phyloP scores from a whole-genome alignment of 2,888 invertebrate species.

The Hirtodrosophila duncani region DNA sequence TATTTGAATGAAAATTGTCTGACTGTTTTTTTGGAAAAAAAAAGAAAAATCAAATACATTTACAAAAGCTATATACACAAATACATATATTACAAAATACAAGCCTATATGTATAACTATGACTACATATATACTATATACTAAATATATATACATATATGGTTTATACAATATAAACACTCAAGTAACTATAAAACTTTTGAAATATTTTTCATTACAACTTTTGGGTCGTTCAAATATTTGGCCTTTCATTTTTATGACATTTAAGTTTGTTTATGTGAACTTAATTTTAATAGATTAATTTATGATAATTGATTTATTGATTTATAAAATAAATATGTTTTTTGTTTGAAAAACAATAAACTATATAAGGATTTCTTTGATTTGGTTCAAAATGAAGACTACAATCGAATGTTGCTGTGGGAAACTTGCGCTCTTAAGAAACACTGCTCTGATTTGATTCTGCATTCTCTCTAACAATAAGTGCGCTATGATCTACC shows the following conservation, averaged over 20 bases:
- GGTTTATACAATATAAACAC: slow-evolving; percentile 31
- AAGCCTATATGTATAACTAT: slow-evolving; percentile 44
- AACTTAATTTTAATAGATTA: slow-evolving; percentile 48
- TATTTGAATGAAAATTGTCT: slow-evolving; percentile 68
- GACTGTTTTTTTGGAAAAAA: slow-evolving; percentile 71
- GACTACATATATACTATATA: slow-evolving; percentile 41
- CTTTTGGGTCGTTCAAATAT: slow-evolving; percentile 41
- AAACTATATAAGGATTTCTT: slow-evolving; percentile 3
- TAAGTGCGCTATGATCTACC: too few relatives aligned
- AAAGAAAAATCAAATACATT: slow-evolving; percentile 14
- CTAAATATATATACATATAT: slow-evolving; percentile 20
- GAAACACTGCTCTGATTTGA: too few relatives aligned
- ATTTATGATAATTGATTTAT: slow-evolving; percentile 19
- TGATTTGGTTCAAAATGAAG: too few relatives aligned
- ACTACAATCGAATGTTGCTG: too few relatives aligned
- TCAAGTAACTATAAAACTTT: slow-evolving; percentile 47
- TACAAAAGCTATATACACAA: slow-evolving; percentile 29
- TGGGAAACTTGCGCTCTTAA: too few relatives aligned
- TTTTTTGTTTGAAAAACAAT: slow-evolving; percentile 65
- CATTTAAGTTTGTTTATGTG: slow-evolving; percentile 33
- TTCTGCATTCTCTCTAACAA: too few relatives aligned
- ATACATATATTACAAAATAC: slow-evolving; percentile 34
- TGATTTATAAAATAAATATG: slow-evolving; percentile 55
- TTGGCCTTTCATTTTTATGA: slow-evolving; percentile 32
- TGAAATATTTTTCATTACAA: slow-evolving; percentile 32